Base-by-base conservation (phyloP, 2,888 invertebrate species). In the Drosophila tanythrix region DNA sequence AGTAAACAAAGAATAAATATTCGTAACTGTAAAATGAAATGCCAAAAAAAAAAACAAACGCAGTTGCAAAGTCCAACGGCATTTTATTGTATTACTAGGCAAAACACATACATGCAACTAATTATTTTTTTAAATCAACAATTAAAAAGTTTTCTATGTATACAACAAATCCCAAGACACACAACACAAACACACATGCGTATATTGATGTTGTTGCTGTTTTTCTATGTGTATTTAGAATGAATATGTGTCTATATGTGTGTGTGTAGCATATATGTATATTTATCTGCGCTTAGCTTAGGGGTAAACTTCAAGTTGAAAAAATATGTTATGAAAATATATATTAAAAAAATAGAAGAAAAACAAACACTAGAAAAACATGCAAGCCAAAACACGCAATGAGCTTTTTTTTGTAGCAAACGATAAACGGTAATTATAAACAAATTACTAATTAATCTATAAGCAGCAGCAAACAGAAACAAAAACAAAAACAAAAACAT, bases 341-440 rank as follows among this genome's bases (percentile, higher is more conserved):
- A 57, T 61, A 55, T 13, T 40, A 53, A 68, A 35, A 69, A 59
- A 56, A 63, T 38, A 51, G 29, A 51, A 55, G 60, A 25, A 51
- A 18, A 46, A 60, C 18, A 40, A 55, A 56, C 40, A 66, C 27
- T 64, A 68, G 48, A 63, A 65, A 66, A 55, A 56, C 53, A 61
- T 46, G 58, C 46, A 51, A 60, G 50, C 40, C 51, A 27, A n/a
- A 56, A 69, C 72, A 81, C 68, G 81, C 80, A 78, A 80, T 77
- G 88, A 88, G 88, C 86, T 88, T 83, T 72, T 72, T 85, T 83
- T 88, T 76, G 74, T 81, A 82, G 73, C 48, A 50, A 74, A 66
- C 36, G 59, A 33, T 60, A 74, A 78, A 51, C 53, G 40, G 60
- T 71, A 75, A 78, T 65, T 65, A 67, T 40, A 67, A 70, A 57